These are phyloP conservation scores for Strix uralensis DNA, from an alignment of 2,113 vertebrate species.

Conservation along the genomic window DNA sequence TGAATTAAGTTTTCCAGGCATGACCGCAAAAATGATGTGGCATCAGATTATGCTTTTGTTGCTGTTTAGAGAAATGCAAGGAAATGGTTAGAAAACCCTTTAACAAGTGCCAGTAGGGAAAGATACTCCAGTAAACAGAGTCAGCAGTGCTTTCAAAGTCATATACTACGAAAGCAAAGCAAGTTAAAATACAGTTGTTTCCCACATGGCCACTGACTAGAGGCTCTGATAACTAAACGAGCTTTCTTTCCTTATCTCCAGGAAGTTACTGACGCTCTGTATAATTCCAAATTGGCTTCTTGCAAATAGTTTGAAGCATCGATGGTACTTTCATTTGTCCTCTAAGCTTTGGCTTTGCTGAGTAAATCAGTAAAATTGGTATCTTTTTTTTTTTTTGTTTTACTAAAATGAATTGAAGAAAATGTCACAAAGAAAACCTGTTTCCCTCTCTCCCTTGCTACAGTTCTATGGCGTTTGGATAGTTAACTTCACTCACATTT, in stretches of 20 bases:
- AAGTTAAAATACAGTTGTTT: background rate
- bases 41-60: background rate
- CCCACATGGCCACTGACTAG: background rate
- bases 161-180: background rate
- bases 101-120: background rate
- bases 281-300: background rate
- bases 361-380: background rate
- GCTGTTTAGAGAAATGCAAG: background rate
- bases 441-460: background rate
- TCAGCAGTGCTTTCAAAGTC: background rate
- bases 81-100: background rate
- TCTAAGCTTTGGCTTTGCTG: background rate
- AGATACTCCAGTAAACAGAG: rapidly evolving
- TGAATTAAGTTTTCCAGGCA: background rate
- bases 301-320: background rate
- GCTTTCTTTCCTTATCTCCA: slow-evolving; percentile 5
- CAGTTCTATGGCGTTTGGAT: background rate
- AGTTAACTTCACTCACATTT: background rate
- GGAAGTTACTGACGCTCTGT: background rate
- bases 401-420: slow-evolving; percentile 42
- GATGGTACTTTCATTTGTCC: background rate
- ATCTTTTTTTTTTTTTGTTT: background rate
- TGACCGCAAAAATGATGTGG: background rate
- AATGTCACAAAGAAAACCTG: background rate
- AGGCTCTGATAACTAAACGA: background rate